Base-by-base conservation (phyloP, 1,140 invertebrate genomes). In the Drosophila parvula region DNA sequence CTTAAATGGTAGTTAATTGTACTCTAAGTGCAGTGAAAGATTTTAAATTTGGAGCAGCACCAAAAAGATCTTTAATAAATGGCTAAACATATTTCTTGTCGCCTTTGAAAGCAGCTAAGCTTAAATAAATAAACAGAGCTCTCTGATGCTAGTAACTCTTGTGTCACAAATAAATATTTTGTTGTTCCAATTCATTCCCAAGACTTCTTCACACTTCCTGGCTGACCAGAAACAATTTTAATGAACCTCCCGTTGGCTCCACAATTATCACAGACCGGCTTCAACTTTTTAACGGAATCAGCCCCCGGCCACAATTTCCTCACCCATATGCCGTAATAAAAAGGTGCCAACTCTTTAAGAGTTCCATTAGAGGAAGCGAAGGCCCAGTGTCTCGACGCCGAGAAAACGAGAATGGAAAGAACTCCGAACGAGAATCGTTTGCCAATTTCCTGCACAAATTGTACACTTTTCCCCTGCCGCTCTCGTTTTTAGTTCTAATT, bases 361-460 rank as follows among this genome's bases (percentile, higher is more conserved):
- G 78, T 16, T 44, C 45, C 16, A 45, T 34, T n/a, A 40, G 12
- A 73, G 8, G 16, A 53, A 14, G 18, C n/a, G n/a, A n/a, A 50
- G 45, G 55, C 47, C 50, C 65, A 67, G 61, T 44, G 74, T 50
- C 40, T 12, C 60, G n/a, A n/a, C n/a, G 60, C 61, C 44, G 10
- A 14, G 55, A 40, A 53, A 79, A 62, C 57, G 18, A 71, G 62
- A 74, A 50, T 22, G 12, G 16, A 44, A 47, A 47, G 47, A 69
- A 43, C 62, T 67, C 38, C 38, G 60, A 50, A 44, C 53, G 55
- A 70, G 48, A 59, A 50, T 48, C 74, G 48, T 76, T 81, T 78
- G 81, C 74, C 74, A 85, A 85, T 85, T 86, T 85, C 60, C 74
- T 74, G 68, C 74, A 64, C 47, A 78, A 80, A 77, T 73, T 84